Percentiles rank a stretch among this genome's conserved stretches.
These are phyloP conservation scores for Trachelipus rathkii DNA, from an alignment of 1,140 invertebrate species.

Conservation along the genomic window DNA sequence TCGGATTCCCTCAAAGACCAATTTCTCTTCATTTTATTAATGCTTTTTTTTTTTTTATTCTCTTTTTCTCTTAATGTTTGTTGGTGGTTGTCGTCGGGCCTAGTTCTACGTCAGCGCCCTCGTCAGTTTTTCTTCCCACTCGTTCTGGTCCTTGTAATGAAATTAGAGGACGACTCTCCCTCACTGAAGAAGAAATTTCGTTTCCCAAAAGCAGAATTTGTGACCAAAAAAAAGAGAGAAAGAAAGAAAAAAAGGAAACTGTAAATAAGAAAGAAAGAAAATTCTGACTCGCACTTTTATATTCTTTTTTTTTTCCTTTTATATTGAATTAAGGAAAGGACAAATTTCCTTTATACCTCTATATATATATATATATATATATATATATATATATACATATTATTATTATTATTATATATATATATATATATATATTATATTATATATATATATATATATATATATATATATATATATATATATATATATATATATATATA, in stretches of 20 bases:
- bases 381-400: too few species aligned
- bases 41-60: not conserved
- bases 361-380: too few species aligned
- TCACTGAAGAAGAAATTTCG: not conserved
- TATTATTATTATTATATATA: too few species aligned
- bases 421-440: not conserved
- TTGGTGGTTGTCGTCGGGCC: not conserved
- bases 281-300: too few species aligned
- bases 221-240: not conserved
- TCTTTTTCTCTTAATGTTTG: not conserved
- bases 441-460: not conserved
- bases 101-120: not conserved
- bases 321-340: too few species aligned
- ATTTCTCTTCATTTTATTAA: not conserved
- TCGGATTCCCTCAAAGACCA: not conserved
- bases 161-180: not conserved
- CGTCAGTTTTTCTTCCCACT: not conserved
- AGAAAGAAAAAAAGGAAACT: too few species aligned
- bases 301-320: too few species aligned
- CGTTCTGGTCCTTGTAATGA: not conserved
- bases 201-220: slow-evolving; percentile 7
- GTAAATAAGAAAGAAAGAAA: too few species aligned
- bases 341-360: too few species aligned
- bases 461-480: slow-evolving; percentile 4
- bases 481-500: not conserved